These are phyloP conservation scores for Sabellastarte sp. DNA, from an alignment of 2,888 invertebrate species.

Conservation along the genomic window DNA sequence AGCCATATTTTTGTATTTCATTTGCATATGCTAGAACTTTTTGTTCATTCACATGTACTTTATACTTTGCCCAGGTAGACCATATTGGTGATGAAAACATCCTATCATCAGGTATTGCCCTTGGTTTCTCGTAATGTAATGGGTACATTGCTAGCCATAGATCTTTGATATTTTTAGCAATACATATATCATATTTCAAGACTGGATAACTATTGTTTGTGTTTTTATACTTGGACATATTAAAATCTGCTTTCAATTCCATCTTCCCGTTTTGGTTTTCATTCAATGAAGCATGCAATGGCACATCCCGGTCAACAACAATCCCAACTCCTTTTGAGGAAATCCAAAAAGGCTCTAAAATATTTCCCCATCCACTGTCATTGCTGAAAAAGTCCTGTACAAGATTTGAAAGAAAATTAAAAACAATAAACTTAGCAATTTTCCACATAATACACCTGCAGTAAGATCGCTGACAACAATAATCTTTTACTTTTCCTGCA, in stretches of 20 bases:
- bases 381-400: too few relatives aligned
- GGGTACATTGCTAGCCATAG: too few relatives aligned
- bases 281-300: neutral
- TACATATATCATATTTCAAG: too few relatives aligned
- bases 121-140: constrained; percentile 68
- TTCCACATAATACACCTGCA: too few relatives aligned
- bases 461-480: too few relatives aligned
- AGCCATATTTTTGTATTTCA: constrained; percentile 36
- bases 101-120: constrained; percentile 67
- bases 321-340: neutral
- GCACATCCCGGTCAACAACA: neutral
- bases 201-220: too few relatives aligned
- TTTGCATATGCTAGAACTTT: constrained; percentile 17
- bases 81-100: constrained; percentile 81
- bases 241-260: neutral
- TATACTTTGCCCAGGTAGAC: constrained; percentile 83
- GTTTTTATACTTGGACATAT: too few relatives aligned
- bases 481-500: too few relatives aligned
- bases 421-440: too few relatives aligned
- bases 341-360: neutral
- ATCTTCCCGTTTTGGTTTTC: neutral
- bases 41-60: constrained; percentile 68
- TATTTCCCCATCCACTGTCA: too few relatives aligned
- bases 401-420: too few relatives aligned
- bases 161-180: too few relatives aligned